Percentiles rank a stretch among this genome's conserved stretches.
phyloP scores from a whole-genome alignment of 1,140 invertebrate species.

The Atta cephalotes region DNA sequence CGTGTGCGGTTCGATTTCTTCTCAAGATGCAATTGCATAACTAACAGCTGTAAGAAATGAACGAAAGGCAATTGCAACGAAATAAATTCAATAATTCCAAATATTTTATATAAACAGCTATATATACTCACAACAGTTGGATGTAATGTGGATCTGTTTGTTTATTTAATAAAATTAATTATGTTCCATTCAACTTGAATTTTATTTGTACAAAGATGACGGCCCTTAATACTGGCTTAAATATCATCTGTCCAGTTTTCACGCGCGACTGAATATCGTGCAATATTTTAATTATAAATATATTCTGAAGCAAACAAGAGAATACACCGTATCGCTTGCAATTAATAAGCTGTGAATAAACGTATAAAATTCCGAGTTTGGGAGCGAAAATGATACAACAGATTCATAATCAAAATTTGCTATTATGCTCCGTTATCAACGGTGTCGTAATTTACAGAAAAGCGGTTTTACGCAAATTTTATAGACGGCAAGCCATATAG shows the following conservation, averaged over 20 bases:
- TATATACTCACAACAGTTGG: too few species aligned
- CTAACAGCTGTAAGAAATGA: constrained; percentile 26
- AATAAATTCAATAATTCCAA: background rate
- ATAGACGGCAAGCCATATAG: background rate
- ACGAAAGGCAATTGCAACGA: background rate
- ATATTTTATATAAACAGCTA: background rate
- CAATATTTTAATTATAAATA: constrained; percentile 53
- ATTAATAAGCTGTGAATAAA: constrained; percentile 43
- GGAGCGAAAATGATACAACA: constrained; percentile 30
- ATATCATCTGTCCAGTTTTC: background rate
- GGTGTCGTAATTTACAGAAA: constrained; percentile 27
- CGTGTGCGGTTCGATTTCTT: constrained; percentile 8
- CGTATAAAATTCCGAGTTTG: background rate
- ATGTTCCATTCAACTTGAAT: background rate
- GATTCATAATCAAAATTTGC: constrained; percentile 45
- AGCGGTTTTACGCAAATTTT: constrained; percentile 38
- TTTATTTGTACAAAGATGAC: background rate
- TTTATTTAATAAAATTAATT: constrained; percentile 22
- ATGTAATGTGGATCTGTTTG: background rate
- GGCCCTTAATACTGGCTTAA: background rate
- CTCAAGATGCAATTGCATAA: background rate
- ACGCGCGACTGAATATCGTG: background rate
- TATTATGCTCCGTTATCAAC: constrained; percentile 44
- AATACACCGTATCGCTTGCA: background rate
- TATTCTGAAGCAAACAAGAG: background rate